phyloP scores from a whole-genome alignment of 2,113 vertebrate species.

The Dendropsophus ebraccatus region DNA sequence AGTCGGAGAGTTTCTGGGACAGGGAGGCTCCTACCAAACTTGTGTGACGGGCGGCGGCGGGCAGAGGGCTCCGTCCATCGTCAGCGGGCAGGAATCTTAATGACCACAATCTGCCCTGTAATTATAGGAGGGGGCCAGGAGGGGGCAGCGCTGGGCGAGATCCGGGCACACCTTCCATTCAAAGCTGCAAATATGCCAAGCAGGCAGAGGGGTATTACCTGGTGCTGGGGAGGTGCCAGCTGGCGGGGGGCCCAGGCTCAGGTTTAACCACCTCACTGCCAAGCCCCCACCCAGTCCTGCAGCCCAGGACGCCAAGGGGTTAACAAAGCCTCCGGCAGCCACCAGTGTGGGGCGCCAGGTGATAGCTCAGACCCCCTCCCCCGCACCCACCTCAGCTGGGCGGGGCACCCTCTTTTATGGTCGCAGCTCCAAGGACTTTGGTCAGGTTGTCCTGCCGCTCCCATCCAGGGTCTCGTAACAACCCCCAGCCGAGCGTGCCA shows the following conservation, averaged over 20 bases:
- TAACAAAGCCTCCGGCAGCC: neutral
- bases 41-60: neutral
- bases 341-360: neutral
- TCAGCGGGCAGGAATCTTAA: conserved; percentile 48
- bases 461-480: conserved; percentile 43
- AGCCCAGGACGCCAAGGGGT: neutral
- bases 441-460: conserved; percentile 30
- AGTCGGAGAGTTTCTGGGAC: neutral
- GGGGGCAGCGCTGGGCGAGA: conserved; percentile 32
- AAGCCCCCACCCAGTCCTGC: too few relatives aligned
- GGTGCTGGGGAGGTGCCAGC: conserved; percentile 34
- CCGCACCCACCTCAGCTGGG: conserved; percentile 21
- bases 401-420: conserved; percentile 29
- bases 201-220: conserved; percentile 27
- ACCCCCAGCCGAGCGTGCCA: conserved; percentile 14
- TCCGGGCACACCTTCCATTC: conserved; percentile 49
- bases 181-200: conserved; percentile 23
- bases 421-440: conserved; percentile 50
- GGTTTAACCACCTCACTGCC: conserved; percentile 25
- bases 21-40: neutral
- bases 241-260: conserved; percentile 8
- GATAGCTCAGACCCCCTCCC: neutral
- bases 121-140: conserved; percentile 28
- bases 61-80: neutral
- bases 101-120: neutral